These are phyloP conservation scores for Palloptera scutellata DNA, from an alignment of 2,888 invertebrate species.

Conservation along the genomic window DNA sequence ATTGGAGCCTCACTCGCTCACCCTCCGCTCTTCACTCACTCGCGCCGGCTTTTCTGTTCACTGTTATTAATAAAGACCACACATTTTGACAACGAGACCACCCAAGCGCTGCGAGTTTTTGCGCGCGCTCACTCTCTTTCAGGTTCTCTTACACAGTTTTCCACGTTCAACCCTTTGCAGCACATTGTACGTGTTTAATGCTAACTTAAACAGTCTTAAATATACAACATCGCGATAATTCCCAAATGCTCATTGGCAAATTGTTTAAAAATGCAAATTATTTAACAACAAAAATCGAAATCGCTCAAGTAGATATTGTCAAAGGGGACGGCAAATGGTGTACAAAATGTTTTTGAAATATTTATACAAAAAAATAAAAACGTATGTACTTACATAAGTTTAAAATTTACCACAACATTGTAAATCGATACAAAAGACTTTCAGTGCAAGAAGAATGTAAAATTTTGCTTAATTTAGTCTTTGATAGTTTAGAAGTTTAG, in stretches of 20 bases:
- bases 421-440: too few relatives aligned
- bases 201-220: neutral
- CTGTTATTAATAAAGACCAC: conserved; percentile 65
- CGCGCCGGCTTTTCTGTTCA: conserved; percentile 1
- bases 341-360: too few relatives aligned
- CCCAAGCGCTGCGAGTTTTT: conserved; percentile 50
- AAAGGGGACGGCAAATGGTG: neutral
- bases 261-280: conserved; percentile 3
- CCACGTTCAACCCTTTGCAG: conserved; percentile 8
- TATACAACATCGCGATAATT: conserved; percentile 9
- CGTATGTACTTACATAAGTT: too few relatives aligned
- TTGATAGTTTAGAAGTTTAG: too few relatives aligned
- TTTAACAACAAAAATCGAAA: neutral
- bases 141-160: conserved; percentile 11
- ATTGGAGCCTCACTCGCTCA: neutral
- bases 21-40: neutral
- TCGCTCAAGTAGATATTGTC: neutral
- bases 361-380: too few relatives aligned
- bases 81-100: conserved; percentile 64
- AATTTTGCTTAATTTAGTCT: too few relatives aligned
- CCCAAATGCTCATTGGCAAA: conserved; percentile 15
- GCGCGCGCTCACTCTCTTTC: conserved; percentile 15
- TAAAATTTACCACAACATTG: too few relatives aligned
- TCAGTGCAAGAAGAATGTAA: too few relatives aligned
- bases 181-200: neutral